Evolutionary conservation across 2,888 invertebrate genomes (phyloP).

Genomic region (Linyphia triangularis): DNA sequence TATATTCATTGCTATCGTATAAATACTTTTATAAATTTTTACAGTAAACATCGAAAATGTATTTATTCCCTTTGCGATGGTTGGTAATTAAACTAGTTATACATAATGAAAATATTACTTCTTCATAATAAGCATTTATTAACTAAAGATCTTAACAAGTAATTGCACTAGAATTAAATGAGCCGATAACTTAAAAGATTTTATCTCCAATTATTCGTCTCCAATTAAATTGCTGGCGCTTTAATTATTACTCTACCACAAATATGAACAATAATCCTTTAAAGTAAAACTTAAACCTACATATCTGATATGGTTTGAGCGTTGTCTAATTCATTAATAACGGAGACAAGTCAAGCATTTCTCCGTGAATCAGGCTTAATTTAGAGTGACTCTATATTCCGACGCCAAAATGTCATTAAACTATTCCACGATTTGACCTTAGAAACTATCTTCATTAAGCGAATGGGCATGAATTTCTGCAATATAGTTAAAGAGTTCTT

Average conservation of each 20-base stretch:
- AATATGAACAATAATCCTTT: background rate
- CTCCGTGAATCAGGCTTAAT: background rate
- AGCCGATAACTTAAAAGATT: background rate
- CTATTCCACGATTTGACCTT: background rate
- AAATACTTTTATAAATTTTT: no score
- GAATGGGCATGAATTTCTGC: background rate
- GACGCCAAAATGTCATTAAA: constrained; percentile 9
- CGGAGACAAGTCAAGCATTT: background rate
- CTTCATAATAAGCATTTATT: no score
- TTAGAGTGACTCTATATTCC: background rate
- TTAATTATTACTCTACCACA: background rate
- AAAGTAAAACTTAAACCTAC: background rate
- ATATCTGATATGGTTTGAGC: background rate
- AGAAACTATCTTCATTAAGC: constrained; percentile 1
- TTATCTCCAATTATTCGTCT: background rate
- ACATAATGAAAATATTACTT: no score
- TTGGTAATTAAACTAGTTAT: no score
- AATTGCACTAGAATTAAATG: no score
- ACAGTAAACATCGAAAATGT: no score
- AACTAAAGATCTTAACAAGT: no score
- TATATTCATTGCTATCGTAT: no score
- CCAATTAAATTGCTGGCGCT: background rate
- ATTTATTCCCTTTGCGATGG: no score
- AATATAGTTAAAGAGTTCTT: background rate
- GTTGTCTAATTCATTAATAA: background rate